Conservation (phyloP, 2,888 invertebrate species). For the Anticlea derivata region DNA sequence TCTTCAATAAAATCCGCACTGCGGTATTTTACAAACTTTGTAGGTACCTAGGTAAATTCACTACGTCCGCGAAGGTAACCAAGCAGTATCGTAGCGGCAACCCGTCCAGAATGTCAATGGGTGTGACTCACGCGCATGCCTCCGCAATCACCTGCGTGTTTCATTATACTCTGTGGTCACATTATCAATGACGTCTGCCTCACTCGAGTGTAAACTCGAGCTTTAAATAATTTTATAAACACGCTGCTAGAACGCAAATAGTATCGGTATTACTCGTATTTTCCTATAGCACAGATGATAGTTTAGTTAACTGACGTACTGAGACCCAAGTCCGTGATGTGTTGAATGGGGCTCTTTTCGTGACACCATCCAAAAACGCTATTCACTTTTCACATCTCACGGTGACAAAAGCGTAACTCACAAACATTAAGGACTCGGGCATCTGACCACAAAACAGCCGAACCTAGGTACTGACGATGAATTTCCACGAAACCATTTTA, state of each 20-base stretch:
- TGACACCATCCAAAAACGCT: too few relatives aligned
- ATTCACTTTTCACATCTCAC: too few relatives aligned
- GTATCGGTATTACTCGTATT: slow-evolving; percentile 2
- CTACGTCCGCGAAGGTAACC: slow-evolving; percentile 38
- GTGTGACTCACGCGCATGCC: slow-evolving; percentile 59
- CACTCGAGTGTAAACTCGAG: slow-evolving; percentile 29
- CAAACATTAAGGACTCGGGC: too few relatives aligned
- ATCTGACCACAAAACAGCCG: too few relatives aligned
- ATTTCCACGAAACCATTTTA: too few relatives aligned
- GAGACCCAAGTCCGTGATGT: background rate
- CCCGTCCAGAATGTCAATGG: slow-evolving; percentile 60
- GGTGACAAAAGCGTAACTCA: too few relatives aligned
- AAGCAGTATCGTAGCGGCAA: slow-evolving; percentile 24
- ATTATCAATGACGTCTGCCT: slow-evolving; percentile 40
- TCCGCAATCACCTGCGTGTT: slow-evolving; percentile 52
- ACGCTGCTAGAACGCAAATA: slow-evolving; percentile 15
- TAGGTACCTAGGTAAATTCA: slow-evolving; percentile 20
- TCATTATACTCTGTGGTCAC: slow-evolving; percentile 35
- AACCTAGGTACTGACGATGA: too few relatives aligned
- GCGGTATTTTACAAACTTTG: slow-evolving; percentile 13
- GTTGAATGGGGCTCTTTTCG: too few relatives aligned
- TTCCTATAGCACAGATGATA: slow-evolving; percentile 1
- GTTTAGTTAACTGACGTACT: background rate
- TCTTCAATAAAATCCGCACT: background rate
- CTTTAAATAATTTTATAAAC: slow-evolving; percentile 31